Conservation (phyloP, 2,797 vertebrate species). For the Neostethus bicornis region DNA sequence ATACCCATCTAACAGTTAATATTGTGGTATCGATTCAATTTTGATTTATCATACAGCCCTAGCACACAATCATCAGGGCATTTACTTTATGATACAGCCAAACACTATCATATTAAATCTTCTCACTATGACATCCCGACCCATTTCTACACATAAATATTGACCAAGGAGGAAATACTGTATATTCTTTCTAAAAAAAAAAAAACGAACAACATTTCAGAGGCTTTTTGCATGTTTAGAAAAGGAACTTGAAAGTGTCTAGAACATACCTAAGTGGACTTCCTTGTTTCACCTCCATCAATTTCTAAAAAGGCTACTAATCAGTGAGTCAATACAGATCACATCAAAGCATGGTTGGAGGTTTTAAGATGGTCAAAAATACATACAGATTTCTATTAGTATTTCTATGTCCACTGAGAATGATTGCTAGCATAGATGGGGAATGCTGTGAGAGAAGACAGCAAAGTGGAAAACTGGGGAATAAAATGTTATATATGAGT, state of each 20-base stretch:
- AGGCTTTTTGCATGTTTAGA: constrained; percentile 44
- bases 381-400: constrained; percentile 38
- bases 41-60: too few species aligned
- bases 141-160: constrained; percentile 61
- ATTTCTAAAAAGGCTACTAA: constrained; percentile 6
- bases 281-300: constrained; percentile 11
- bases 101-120: too few species aligned
- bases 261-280: constrained; percentile 37
- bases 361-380: constrained; percentile 58
- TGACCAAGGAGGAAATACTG: constrained; percentile 28
- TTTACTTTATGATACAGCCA: too few species aligned
- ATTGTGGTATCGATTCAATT: too few species aligned
- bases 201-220: constrained; percentile 41
- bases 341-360: constrained; percentile 26
- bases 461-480: constrained; percentile 14
- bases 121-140: too few species aligned
- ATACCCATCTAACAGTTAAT: too few species aligned
- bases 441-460: constrained; percentile 24
- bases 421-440: constrained; percentile 4
- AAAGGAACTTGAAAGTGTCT: constrained; percentile 29
- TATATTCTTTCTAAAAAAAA: too few species aligned
- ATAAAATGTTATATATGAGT: constrained; percentile 20
- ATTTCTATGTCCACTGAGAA: constrained; percentile 23
- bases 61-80: too few species aligned
- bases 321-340: constrained; percentile 3